A percentile compares a stretch with the other conserved stretches of the same genome.
Evolutionary conservation across 2,888 invertebrate species (phyloP).

Genomic region (Timema cristinae): DNA sequence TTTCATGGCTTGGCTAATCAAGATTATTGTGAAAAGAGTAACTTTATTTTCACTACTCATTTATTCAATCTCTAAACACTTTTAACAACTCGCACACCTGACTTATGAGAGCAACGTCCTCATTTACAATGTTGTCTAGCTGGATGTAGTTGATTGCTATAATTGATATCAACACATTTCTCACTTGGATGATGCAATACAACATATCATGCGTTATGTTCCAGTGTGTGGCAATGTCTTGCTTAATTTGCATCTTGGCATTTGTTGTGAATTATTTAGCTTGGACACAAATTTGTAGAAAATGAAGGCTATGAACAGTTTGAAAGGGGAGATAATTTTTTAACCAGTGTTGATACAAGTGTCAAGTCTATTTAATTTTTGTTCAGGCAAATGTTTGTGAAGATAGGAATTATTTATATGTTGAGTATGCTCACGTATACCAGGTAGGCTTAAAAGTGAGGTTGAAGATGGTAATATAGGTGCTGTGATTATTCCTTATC

Average conservation of each 20-base stretch:
- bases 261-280: constrained; percentile 6
- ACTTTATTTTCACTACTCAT: constrained; percentile 29
- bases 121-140: constrained; percentile 19
- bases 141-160: neutral
- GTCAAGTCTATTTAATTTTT: constrained; percentile 1
- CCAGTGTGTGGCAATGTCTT: neutral
- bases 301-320: constrained; percentile 3
- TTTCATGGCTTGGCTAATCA: neutral
- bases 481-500: neutral
- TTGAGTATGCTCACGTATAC: neutral
- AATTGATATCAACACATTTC: neutral
- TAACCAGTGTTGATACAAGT: constrained; percentile 20
- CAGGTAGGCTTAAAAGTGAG: no score
- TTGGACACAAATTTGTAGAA: constrained; percentile 12
- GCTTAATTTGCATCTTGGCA: neutral
- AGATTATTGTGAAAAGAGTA: constrained; percentile 13
- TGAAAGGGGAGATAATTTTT: constrained; percentile 7
- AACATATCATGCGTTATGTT: constrained; percentile 3
- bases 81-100: constrained; percentile 25
- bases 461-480: no score
- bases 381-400: neutral
- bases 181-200: neutral
- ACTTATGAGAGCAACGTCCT: constrained; percentile 23
- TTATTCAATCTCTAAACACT: constrained; percentile 26
- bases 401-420: neutral